These are phyloP conservation scores for Antheraea assamensis DNA, from an alignment of 2,888 invertebrate genomes.

Conservation along the genomic window DNA sequence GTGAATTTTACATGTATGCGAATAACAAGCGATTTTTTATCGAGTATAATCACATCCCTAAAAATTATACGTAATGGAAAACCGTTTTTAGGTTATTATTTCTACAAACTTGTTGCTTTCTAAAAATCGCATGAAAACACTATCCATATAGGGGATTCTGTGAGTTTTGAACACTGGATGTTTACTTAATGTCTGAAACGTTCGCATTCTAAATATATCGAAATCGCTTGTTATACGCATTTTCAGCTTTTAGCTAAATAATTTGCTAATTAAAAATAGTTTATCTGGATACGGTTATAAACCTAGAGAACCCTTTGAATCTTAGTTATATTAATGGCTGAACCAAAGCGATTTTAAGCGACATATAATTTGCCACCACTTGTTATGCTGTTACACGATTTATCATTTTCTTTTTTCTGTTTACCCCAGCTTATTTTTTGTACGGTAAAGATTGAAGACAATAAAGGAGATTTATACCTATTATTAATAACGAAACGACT, in stretches of 20 bases:
- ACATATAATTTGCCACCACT: conserved; percentile 70
- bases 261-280: conserved; percentile 46
- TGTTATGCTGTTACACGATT: conserved; percentile 40
- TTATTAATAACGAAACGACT: conserved; percentile 74
- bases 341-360: conserved; percentile 71
- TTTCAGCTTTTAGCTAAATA: conserved; percentile 38
- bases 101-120: too few species aligned
- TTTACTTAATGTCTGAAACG: neutral
- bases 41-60: neutral
- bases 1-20: conserved; percentile 37
- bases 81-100: too few species aligned
- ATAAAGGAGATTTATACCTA: conserved; percentile 81
- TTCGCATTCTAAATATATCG: neutral
- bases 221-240: conserved; percentile 18
- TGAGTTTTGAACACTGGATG: too few species aligned
- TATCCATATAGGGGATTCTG: too few species aligned
- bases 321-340: conserved; percentile 59
- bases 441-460: conserved; percentile 78
- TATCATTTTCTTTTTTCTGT: conserved; percentile 26
- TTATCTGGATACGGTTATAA: conserved; percentile 66
- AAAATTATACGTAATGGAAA: neutral
- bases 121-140: too few species aligned
- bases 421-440: conserved; percentile 64
- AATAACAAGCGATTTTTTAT: conserved; percentile 33
- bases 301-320: conserved; percentile 61